These are phyloP conservation scores for Tetrao urogallus DNA, from an alignment of 2,113 vertebrate genomes.

Conservation along the genomic window DNA sequence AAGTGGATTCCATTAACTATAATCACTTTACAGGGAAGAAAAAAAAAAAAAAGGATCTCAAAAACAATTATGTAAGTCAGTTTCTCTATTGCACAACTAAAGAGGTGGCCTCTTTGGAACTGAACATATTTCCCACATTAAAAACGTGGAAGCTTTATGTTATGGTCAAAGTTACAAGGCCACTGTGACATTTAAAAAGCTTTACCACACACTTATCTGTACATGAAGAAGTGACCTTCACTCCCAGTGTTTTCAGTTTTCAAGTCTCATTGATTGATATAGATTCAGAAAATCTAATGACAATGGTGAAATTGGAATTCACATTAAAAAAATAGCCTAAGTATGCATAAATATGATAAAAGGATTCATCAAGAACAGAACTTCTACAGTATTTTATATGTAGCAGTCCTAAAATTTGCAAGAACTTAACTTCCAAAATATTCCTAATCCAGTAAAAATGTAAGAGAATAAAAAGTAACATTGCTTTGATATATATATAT, in stretches of 20 bases:
- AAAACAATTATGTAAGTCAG: neutral
- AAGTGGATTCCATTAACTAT: conserved; percentile 35
- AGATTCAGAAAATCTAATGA: neutral
- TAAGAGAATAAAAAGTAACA: neutral
- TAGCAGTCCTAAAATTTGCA: neutral
- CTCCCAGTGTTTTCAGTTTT: neutral
- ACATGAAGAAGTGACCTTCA: neutral
- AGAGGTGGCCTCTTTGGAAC: neutral
- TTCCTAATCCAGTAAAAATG: neutral
- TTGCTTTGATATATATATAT: neutral
- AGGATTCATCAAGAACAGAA: neutral
- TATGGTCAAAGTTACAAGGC: neutral
- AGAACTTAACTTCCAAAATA: conserved; percentile 1
- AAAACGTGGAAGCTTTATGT: conserved; percentile 10
- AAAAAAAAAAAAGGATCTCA: neutral
- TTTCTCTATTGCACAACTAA: neutral
- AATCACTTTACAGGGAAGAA: neutral
- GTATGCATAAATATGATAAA: neutral
- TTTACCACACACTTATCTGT: neutral
- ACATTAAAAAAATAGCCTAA: neutral
- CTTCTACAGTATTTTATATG: neutral
- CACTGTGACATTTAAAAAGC: neutral
- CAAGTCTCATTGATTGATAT: neutral
- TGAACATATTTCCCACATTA: neutral
- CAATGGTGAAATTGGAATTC: neutral